Evolutionary conservation across 2,888 invertebrate species (phyloP).

Genomic region (Callinectes sapidus): DNA sequence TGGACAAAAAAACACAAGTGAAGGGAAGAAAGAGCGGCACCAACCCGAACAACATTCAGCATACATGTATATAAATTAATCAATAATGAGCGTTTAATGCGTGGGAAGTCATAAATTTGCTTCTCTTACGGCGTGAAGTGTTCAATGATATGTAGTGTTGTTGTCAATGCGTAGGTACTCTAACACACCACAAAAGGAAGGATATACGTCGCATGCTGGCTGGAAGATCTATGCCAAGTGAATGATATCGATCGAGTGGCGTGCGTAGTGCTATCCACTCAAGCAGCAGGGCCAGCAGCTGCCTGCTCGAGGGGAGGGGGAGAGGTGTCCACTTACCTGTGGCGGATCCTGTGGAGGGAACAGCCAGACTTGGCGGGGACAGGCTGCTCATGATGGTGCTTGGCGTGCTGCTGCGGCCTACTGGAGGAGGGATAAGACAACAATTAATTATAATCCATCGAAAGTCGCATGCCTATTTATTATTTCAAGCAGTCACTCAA

Average conservation of each 20-base stretch:
- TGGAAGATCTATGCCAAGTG: not conserved
- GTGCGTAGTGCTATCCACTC: not conserved
- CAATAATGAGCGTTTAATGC: too few relatives aligned
- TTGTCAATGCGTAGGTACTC: not conserved
- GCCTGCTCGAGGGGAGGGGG: not conserved
- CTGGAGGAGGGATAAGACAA: not conserved
- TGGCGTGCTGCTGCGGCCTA: not conserved
- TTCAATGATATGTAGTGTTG: too few relatives aligned
- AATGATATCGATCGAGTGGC: not conserved
- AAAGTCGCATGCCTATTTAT: not conserved
- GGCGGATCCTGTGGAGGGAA: not conserved
- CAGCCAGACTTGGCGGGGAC: not conserved
- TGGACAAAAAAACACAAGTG: not conserved
- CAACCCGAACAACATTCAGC: too few relatives aligned
- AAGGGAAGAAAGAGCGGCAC: too few relatives aligned
- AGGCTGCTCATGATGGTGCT: not conserved
- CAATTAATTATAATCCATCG: not conserved
- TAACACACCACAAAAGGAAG: not conserved
- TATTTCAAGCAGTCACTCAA: not conserved
- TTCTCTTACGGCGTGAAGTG: too few relatives aligned
- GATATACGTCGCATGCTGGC: not conserved
- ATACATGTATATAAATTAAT: too few relatives aligned
- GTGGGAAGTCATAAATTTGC: too few relatives aligned
- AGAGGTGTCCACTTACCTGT: not conserved
- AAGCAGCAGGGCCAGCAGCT: not conserved